A percentile compares a stretch with the other conserved stretches of the same genome.
These are phyloP conservation scores for Littorina saxatilis DNA, from an alignment of 1,140 invertebrate species.

Conservation along the genomic window DNA sequence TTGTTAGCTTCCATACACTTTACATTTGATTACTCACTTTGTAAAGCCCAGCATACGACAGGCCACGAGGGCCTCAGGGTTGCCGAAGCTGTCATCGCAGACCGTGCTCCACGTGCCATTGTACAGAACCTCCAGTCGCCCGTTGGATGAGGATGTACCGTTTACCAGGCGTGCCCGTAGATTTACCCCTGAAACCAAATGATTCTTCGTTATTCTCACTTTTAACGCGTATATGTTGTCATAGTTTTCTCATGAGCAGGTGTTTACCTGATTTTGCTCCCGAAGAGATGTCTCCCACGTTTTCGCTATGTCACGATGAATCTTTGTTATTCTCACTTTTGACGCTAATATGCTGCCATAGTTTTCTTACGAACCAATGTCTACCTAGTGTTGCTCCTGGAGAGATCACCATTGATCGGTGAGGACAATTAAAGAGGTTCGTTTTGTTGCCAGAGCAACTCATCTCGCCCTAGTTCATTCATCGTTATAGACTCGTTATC, in stretches of 20 bases:
- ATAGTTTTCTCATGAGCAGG: no score
- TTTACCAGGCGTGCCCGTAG: slow-evolving; percentile 25
- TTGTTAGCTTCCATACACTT: no score
- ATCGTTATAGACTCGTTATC: no score
- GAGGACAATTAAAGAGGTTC: slow-evolving; percentile 80
- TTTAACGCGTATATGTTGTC: no score
- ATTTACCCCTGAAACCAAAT: neutral
- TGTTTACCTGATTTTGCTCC: neutral
- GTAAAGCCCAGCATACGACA: slow-evolving; percentile 82
- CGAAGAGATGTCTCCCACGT: no score
- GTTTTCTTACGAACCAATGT: no score
- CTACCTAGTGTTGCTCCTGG: neutral
- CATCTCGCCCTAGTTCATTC: slow-evolving; percentile 84
- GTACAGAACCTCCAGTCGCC: slow-evolving; percentile 28
- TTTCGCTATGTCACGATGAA: no score
- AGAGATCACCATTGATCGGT: slow-evolving; percentile 84
- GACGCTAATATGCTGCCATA: no score
- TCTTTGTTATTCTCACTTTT: no score
- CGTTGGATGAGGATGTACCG: slow-evolving; percentile 27
- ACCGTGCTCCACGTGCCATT: slow-evolving; percentile 80
- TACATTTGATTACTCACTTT: no score
- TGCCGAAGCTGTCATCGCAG: slow-evolving; percentile 85
- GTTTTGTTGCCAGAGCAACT: slow-evolving; percentile 84
- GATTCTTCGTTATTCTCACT: no score
- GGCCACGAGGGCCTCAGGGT: slow-evolving; percentile 82